A percentile compares a stretch with the other conserved stretches of the same genome.
Evolutionary conservation across 2,113 vertebrate species (phyloP).

Genomic region (Bufo bufo): DNA sequence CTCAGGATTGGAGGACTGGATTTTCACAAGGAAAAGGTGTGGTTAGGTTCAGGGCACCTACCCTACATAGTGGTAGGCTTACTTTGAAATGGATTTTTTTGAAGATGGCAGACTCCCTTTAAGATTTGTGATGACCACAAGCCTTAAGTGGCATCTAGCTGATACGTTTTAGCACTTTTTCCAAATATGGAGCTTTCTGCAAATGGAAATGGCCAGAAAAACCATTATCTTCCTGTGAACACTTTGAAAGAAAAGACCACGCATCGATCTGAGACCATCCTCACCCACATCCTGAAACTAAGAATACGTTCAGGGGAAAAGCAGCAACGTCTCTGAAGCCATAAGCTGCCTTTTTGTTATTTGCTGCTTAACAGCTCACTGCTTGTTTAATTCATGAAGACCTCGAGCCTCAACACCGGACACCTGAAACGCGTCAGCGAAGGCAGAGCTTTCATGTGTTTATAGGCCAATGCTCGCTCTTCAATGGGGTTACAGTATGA

Average conservation of each 20-base stretch:
- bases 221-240: conserved; percentile 30
- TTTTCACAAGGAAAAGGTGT: too few relatives aligned
- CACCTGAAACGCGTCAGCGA: background rate
- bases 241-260: background rate
- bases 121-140: too few relatives aligned
- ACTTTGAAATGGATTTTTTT: too few relatives aligned
- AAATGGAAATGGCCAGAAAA: conserved; percentile 9
- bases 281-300: conserved; percentile 22
- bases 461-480: background rate
- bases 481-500: background rate
- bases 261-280: background rate
- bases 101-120: too few relatives aligned
- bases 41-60: too few relatives aligned
- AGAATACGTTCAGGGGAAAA: background rate
- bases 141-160: too few relatives aligned
- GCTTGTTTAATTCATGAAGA: background rate
- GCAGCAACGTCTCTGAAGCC: background rate
- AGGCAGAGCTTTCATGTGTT: background rate
- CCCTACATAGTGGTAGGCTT: too few relatives aligned
- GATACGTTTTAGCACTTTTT: background rate
- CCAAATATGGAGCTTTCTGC: background rate
- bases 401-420: background rate
- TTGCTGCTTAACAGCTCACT: background rate
- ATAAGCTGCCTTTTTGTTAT: background rate
- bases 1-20: too few relatives aligned